Evolutionary conservation across 2,797 vertebrate species (phyloP).

Genomic region (Balearica regulorum): DNA sequence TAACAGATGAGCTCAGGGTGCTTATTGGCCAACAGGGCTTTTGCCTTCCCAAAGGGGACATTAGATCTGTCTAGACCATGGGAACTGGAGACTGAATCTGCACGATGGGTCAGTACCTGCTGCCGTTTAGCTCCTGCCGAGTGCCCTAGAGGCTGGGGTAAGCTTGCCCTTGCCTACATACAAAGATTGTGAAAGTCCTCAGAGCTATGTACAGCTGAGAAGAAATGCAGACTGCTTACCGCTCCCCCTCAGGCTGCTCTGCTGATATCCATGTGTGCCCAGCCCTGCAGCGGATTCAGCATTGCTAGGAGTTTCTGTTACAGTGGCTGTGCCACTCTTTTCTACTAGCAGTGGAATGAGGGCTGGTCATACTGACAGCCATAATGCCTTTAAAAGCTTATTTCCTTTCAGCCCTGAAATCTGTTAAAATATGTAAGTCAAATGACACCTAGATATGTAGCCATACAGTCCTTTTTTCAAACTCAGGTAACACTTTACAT

Average conservation of each 20-base stretch:
- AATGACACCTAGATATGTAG: not conserved
- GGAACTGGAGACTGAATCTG: not conserved
- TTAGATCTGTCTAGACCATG: not conserved
- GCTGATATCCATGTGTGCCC: not conserved
- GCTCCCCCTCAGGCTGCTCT: not conserved
- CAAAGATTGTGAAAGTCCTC: not conserved
- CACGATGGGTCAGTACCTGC: fast-evolving
- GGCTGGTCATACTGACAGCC: not conserved
- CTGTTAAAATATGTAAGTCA: not conserved
- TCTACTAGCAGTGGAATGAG: not conserved
- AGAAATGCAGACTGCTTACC: not conserved
- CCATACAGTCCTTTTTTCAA: not conserved
- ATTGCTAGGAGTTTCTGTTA: not conserved
- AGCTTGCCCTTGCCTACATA: not conserved
- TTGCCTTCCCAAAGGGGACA: not conserved
- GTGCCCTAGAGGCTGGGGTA: not conserved
- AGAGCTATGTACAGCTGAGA: not conserved
- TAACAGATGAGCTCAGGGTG: not conserved
- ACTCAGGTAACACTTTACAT: not conserved
- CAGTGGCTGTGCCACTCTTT: fast-evolving
- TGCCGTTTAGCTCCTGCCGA: not conserved
- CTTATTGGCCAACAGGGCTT: not conserved
- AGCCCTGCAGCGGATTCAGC: not conserved
- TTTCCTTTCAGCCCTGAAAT: not conserved
- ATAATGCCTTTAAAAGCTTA: not conserved